Base-by-base conservation (phyloP, 2,113 vertebrate genomes). In the Lepidothrix coronata region DNA sequence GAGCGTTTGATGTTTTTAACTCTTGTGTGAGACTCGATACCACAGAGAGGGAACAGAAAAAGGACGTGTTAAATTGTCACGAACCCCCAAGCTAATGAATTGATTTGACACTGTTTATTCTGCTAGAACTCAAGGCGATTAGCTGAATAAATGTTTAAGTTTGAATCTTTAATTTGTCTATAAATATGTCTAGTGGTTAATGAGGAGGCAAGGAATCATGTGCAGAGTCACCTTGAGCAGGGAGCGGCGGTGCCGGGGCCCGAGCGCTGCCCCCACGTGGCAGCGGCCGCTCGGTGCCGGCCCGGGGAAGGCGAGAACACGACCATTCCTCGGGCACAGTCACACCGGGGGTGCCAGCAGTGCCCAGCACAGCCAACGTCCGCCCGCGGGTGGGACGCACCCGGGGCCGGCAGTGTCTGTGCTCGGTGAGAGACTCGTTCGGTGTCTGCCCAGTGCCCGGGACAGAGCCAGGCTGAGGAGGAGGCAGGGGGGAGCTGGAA, bases 181-280 rank as follows among this genome's bases (percentile, higher is more conserved):
- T 85, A 93, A 96, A 86, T 95, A 89, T 55, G 65, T 57, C 54
- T 44, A 57, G 49, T 73, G 88, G 89, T 89, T 93, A 95, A 72
- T 20, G 72, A 90, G 65, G 66, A 93, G 89, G 59, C 43, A 70
- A 76, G 84, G 70, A 84, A 49, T 90, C 59, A 55, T 93, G 74
- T 49, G 21, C 41, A 80, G 94, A 94, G 90, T 97, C 96, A 97
- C 96, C 96, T 96, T 97, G 95, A 91, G 95, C 79, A 37, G 72
- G 79, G 48, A 39, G 23, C 28, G 73, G 55, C 17, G 27, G 24
- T 48, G 68, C 6, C 4, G 23, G 46, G 28, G 27, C 74, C 91
- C 24, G 87, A 55, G 15, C 95, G 84, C 91, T 94, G 97, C 97
- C 96, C 52, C 96, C 97, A 46, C 67, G 97, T 33, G 95, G 96